Base-by-base conservation (phyloP, 2,113 vertebrate species). In the Rhizomys pruinosus region DNA sequence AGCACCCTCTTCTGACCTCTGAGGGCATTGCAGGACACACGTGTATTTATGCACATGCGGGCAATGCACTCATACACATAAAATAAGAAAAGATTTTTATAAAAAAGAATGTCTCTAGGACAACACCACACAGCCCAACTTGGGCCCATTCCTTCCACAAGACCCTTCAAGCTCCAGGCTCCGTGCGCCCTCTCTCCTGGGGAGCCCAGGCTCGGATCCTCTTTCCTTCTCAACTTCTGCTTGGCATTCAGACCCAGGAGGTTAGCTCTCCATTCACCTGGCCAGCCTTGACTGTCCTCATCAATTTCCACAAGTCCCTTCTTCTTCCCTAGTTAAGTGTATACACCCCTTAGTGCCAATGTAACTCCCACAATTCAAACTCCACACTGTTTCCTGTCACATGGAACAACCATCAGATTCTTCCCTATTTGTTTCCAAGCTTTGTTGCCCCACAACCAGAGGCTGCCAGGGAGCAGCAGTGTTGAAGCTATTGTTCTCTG, bases 381-480 rank as follows among this genome's bases (percentile, higher is more conserved):
- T 2, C 37, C 47, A 61, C n/a, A 20, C 2, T 1, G 34, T 20
- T 23, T 57, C 57, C 47, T 27, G 34, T 7, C 1, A 1, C 3
- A 15, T 16, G 23, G 29, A 29, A 27, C 12, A 42, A 32, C 25
- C 34, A 22, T 2, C 11, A 32, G 27, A 61, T 32, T 17, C 20
- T 13, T 39, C 59, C 6, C 3, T 0, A 9, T 34, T 85, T 25
- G 59, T 55, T 85, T 42, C 37, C n/a, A 1, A 37, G 20, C 10
- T 73, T 79, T 12, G 17, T 25, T 13, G 57, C 3, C 61, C 29
- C 25, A 39, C 13, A 1, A 29, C 2, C 42, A 68, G 55, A 55
- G 0, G 3, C 80, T 32, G 44, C 10, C 0, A 19, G 55, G 29
- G 57, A 42, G 4, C 5, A 16, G 32, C 16, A 27, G 6, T 0